These are phyloP conservation scores for Xestobium rufovillosum DNA, from an alignment of 2,888 invertebrate genomes.

Conservation along the genomic window DNA sequence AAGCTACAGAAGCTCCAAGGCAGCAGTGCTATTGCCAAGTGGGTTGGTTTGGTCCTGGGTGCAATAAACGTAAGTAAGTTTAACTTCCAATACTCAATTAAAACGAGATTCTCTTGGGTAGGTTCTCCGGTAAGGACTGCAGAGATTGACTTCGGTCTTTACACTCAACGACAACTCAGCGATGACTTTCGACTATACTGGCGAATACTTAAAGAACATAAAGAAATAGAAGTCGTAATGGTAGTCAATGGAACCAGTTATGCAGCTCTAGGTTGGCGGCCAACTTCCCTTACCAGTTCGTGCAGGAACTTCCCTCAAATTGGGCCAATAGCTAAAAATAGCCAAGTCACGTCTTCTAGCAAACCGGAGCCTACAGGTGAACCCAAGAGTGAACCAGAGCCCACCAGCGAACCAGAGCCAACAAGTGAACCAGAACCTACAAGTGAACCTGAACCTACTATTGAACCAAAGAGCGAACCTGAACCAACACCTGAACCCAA, in stretches of 20 bases:
- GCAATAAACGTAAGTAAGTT: conserved; percentile 75
- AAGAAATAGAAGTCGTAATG: conserved; percentile 83
- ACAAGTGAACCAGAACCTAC: conserved; percentile 38
- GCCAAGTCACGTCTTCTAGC: conserved; percentile 1
- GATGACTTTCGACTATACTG: conserved; percentile 75
- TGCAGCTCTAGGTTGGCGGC: conserved; percentile 89
- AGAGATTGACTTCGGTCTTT: conserved; percentile 62
- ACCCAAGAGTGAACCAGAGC: conserved; percentile 37
- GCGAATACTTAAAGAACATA: conserved; percentile 71
- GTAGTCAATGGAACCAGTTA: conserved; percentile 85
- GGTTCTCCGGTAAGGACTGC: conserved; percentile 69
- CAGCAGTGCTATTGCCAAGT: conserved; percentile 84
- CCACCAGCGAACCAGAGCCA: conserved; percentile 38
- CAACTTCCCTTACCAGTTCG: conserved; percentile 61
- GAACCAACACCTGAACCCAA: conserved; percentile 36
- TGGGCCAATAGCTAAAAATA: conserved; percentile 31
- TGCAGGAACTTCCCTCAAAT: conserved; percentile 77
- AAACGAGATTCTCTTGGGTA: conserved; percentile 39
- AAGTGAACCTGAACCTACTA: conserved; percentile 35
- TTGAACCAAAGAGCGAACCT: conserved; percentile 37
- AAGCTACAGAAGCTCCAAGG: conserved; percentile 72
- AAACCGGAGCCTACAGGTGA: conserved; percentile 23
- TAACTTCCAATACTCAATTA: no score
- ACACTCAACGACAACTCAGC: conserved; percentile 64
- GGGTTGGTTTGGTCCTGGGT: conserved; percentile 82